Evolutionary conservation across 2,888 invertebrate species (phyloP).

Genomic region (Macroteleia sp.): DNA sequence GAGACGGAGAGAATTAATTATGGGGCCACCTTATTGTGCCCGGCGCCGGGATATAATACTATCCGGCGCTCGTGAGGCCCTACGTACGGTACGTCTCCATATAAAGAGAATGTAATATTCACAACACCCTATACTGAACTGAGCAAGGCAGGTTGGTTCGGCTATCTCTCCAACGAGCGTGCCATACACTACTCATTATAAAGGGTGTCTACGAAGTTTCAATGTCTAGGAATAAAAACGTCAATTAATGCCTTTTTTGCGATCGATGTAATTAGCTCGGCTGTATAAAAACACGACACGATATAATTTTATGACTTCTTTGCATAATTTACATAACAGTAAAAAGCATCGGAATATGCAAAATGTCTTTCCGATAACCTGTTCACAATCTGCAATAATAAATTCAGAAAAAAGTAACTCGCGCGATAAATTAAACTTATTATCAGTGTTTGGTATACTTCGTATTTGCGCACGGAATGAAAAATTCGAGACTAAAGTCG

Average conservation of each 20-base stretch:
- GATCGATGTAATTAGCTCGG: slow-evolving; percentile 13
- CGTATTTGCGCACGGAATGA: no score
- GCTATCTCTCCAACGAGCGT: slow-evolving; percentile 48
- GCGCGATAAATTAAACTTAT: no score
- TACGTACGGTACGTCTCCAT: slow-evolving; percentile 69
- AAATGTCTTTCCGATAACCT: slow-evolving; percentile 20
- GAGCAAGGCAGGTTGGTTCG: slow-evolving; percentile 50
- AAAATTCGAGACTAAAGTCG: no score
- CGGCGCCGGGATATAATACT: slow-evolving; percentile 45
- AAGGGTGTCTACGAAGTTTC: slow-evolving; percentile 47
- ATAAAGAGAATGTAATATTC: slow-evolving; percentile 83
- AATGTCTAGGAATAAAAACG: neutral
- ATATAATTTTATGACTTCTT: slow-evolving; percentile 33
- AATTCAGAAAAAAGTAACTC: no score
- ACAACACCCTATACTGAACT: slow-evolving; percentile 78
- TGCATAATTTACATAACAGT: slow-evolving; percentile 27
- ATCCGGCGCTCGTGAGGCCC: slow-evolving; percentile 35
- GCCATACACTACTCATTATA: slow-evolving; percentile 47
- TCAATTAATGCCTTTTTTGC: no score
- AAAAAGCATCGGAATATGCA: slow-evolving; percentile 30
- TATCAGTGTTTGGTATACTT: no score
- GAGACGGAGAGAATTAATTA: slow-evolving; percentile 82
- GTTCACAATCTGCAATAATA: no score
- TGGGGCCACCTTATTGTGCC: slow-evolving; percentile 79
- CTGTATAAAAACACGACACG: neutral